These are phyloP conservation scores for Mustelus asterias DNA, from an alignment of 2,113 vertebrate species.

Conservation along the genomic window DNA sequence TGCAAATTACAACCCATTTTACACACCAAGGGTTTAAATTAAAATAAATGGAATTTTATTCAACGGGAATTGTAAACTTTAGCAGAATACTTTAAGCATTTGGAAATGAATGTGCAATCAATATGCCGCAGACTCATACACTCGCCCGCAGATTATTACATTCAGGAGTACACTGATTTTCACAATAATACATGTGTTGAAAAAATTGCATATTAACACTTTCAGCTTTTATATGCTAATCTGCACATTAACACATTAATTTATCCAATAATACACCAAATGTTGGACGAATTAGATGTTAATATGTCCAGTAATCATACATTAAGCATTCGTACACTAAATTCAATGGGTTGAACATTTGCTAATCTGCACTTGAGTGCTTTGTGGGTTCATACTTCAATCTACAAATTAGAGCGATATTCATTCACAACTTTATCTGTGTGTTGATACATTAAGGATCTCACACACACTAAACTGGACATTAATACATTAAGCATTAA, in stretches of 20 bases:
- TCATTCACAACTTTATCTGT: background rate
- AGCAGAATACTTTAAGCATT: background rate
- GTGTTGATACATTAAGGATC: background rate
- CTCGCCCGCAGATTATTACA: background rate
- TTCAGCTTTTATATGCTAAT: background rate
- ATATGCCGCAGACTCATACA: background rate
- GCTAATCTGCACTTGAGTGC: background rate
- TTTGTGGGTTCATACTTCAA: background rate
- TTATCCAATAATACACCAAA: background rate
- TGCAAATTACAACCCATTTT: background rate
- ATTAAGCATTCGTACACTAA: background rate
- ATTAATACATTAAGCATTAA: background rate
- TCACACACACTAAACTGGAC: background rate
- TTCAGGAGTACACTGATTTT: background rate
- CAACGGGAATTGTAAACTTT: background rate
- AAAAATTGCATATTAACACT: background rate
- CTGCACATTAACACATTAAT: background rate
- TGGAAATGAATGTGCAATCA: background rate
- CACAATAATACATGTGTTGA: background rate
- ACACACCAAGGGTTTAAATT: background rate
- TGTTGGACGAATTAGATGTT: background rate
- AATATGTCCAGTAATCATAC: background rate
- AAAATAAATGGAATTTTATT: too few species aligned
- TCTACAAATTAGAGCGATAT: background rate
- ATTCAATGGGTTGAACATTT: background rate